Evolutionary conservation across 2,113 vertebrate genomes (phyloP), one percentile per base, ranked within the genome.

Genomic region (Leucosticte australis): DNA sequence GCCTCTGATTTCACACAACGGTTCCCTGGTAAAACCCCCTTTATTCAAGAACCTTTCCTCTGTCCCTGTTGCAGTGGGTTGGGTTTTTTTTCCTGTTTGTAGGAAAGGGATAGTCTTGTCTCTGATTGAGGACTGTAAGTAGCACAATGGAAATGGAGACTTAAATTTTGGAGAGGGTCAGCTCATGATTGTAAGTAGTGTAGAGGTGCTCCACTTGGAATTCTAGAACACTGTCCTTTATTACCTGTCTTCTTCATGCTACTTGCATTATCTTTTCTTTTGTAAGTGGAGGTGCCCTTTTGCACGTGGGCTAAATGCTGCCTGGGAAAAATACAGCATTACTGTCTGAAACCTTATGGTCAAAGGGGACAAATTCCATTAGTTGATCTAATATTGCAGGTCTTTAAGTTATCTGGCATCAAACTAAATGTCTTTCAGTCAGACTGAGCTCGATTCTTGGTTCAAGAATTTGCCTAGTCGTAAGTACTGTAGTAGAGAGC

Each of bases 51-150:
- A 5, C 47, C 13, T 21, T 42, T 42, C 20, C 7, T 65, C n/a
- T 31, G n/a, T 23, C 18, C 13, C 31, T 0, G 0, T 11, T 70
- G 16, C 22, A 39, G n/a, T 10, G 11, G 10, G 7, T 4, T 78
- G 31, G 44, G 19, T 7, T 6, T 65, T 77, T 47, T 46, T 62
- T 28, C 30, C 49, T 47, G 13, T 50, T 55, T 39, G 17, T 41
- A 21, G 7, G 31, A 74, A 55, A 35, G 30, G 15, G 22, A 27
- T 0, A 1, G 0, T 27, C 64, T 56, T 47, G 11, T 18, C 37
- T 87, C 13, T 4, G 57, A 18, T 2, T 63, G 62, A 14, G 0
- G 6, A 49, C 50, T 85, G 52, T 50, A 52, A 80, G 37, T 35
- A 53, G 27, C 15, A 14, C 10, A 26, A 4, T 41, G 22, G n/a